A percentile compares a stretch with the other conserved stretches of the same genome.
Conservation (phyloP, 2,797 vertebrate genomes). For the Macropus fuliginosus region DNA sequence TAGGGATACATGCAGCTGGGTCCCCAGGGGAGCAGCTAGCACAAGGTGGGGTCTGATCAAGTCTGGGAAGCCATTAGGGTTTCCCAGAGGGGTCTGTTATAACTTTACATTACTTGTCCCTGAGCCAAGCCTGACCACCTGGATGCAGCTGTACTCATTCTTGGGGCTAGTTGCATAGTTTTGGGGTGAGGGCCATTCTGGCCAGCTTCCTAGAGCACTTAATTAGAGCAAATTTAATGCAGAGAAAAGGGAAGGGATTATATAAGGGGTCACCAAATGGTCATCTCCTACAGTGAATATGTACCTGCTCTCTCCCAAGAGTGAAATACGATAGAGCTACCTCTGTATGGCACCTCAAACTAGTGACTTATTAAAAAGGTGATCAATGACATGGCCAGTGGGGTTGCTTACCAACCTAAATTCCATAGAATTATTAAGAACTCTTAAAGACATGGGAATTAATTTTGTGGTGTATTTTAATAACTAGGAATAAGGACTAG, state of each 20-base stretch:
- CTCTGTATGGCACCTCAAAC: background rate
- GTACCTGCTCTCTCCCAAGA: background rate
- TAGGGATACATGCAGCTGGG: background rate
- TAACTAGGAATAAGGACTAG: background rate
- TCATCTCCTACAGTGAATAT: background rate
- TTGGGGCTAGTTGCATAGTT: background rate
- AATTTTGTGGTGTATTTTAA: background rate
- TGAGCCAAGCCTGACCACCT: background rate
- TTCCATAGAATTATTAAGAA: constrained; percentile 5
- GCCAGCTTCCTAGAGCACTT: background rate
- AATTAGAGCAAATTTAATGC: background rate
- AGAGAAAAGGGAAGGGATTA: background rate
- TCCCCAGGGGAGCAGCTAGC: background rate
- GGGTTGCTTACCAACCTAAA: background rate
- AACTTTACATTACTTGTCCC: background rate
- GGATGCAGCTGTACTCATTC: background rate
- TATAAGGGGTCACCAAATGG: background rate
- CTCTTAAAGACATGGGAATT: background rate
- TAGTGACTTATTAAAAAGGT: constrained; percentile 2
- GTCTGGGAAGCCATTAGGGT: background rate
- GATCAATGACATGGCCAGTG: background rate
- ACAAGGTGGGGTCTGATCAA: background rate
- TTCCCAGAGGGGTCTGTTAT: background rate
- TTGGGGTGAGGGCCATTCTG: background rate
- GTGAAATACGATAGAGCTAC: background rate